phyloP scores from a whole-genome alignment of 2,113 vertebrate genomes.

The Periophthalmus modestus region DNA sequence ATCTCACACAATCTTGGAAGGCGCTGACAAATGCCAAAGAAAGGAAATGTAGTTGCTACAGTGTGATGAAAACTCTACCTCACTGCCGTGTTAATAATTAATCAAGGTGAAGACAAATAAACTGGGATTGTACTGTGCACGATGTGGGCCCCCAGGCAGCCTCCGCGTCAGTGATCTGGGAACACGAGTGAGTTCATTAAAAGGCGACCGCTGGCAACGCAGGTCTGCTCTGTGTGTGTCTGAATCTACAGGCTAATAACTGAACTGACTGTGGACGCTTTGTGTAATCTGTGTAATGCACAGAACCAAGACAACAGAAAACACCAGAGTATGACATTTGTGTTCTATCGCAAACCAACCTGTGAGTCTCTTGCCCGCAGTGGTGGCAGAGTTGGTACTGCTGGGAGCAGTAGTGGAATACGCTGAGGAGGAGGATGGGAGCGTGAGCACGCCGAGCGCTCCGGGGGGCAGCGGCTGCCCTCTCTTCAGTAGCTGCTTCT shows the following conservation, averaged over 20 bases:
- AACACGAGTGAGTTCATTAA: constrained; percentile 49
- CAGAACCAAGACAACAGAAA: background rate
- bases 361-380: constrained; percentile 80
- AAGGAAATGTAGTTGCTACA: constrained; percentile 3
- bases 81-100: constrained; percentile 28
- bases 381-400: constrained; percentile 68
- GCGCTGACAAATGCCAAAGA: background rate
- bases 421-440: constrained; percentile 59
- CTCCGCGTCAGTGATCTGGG: constrained; percentile 26
- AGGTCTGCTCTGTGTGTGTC: constrained; percentile 1
- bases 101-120: constrained; percentile 30
- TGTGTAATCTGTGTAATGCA: background rate
- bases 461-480: constrained; percentile 91
- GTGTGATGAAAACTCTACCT: constrained; percentile 23
- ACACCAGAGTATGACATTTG: background rate
- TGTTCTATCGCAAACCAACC: constrained; percentile 77
- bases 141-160: constrained; percentile 34
- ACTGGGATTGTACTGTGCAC: constrained; percentile 11
- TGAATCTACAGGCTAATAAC: background rate
- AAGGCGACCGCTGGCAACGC: constrained; percentile 36
- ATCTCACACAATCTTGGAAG: background rate
- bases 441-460: constrained; percentile 79
- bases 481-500: constrained; percentile 97
- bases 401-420: constrained; percentile 69
- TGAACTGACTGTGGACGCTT: background rate